Base-by-base conservation (phyloP, 2,888 invertebrate genomes). In the Bellardia pandia region DNA sequence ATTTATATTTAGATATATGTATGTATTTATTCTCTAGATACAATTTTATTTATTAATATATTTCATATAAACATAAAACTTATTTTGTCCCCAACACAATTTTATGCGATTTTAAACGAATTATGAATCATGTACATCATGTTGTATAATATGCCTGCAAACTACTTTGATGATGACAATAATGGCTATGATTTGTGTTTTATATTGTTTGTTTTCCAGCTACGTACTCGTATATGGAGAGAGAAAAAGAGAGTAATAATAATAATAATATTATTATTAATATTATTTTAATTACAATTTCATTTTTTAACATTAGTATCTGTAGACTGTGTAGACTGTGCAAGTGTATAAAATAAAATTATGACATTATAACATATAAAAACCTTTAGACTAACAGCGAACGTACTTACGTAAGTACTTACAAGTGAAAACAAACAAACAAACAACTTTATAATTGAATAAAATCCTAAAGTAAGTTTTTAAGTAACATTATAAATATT, bases 241-340 rank as follows among this genome's bases (percentile, higher is more conserved):
- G 5, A 16, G 6, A 37, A 14, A 30, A 3, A 33, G 8, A 16
- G 6, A 37, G 23, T n/a, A n/a, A 74, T 66, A 37, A 58, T 58
- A 69, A 76, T 82, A 82, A 75, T 62, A 16, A 62, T 68, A 48
- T 74, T 76, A 83, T 83, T 76, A 33, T 16, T 72, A 23, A 23
- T 23, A 66, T 74, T 58, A 30, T 58, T 82, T 62, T 69, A 62
- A 82, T 69, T 51, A 53, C n/a, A 53, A 76, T 76, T 69, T 53
- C 5, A 16, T 58, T 75, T 68, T 33, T 9, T 16, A 33, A 16
- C 51, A 79, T 72, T 42, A 53, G 5, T 62, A 37, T 23, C 42
- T 5, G 40, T 14, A 3, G 8, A 48, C n/a, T 0, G n/a, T 48
- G 16, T 5, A 1, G 2, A 1, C 11, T 48, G 0, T 51, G 45